These are phyloP conservation scores for Pitangus sulphuratus DNA, from an alignment of 2,797 vertebrate species.

Conservation along the genomic window DNA sequence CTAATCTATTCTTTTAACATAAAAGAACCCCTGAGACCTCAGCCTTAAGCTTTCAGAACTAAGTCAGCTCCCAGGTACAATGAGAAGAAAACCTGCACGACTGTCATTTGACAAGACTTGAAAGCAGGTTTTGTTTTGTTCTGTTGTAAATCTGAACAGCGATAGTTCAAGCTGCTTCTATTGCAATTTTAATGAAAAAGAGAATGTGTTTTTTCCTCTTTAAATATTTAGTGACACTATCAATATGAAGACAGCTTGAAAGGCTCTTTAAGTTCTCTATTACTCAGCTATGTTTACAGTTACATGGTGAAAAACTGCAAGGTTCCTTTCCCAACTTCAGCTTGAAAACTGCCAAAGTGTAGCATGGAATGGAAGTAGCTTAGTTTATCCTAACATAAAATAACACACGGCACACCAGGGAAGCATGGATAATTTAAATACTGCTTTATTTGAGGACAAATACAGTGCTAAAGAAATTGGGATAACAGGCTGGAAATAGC, in stretches of 20 bases:
- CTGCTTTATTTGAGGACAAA: not conserved
- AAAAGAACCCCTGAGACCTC: not conserved
- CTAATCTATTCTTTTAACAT: not conserved
- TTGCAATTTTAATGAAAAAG: not conserved
- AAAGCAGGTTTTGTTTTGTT: not conserved
- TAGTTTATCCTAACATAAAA: not conserved
- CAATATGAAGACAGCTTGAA: not conserved
- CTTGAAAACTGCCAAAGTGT: not conserved
- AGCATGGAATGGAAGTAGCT: not conserved
- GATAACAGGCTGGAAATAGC: not conserved
- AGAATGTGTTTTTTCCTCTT: not conserved
- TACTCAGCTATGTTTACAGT: not conserved
- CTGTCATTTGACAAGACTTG: not conserved
- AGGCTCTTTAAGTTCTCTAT: not conserved
- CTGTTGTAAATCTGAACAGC: not conserved
- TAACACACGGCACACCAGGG: not conserved
- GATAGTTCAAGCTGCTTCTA: not conserved
- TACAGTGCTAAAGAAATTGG: not conserved
- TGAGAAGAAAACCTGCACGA: rapidly evolving
- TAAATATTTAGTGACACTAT: not conserved
- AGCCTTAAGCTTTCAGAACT: not conserved
- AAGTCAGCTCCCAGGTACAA: not conserved
- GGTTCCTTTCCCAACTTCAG: not conserved
- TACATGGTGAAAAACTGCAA: not conserved
- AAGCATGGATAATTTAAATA: not conserved